phyloP scores from a whole-genome alignment of 1,140 invertebrate genomes.

The Leptinotarsa texana region DNA sequence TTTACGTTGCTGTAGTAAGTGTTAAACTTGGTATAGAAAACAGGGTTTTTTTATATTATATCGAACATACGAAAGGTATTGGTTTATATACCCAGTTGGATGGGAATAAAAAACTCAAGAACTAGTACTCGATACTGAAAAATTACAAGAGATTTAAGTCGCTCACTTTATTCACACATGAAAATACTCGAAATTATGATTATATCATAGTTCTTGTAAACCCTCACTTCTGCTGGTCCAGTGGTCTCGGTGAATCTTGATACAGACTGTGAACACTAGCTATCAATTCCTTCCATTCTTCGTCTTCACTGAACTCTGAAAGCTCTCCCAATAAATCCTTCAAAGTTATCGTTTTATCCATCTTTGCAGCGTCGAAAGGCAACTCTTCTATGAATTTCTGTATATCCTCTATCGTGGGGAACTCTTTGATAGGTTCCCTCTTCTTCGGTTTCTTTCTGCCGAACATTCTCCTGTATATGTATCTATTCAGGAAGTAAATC shows the following conservation, averaged over 20 bases:
- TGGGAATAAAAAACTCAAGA: too few relatives aligned
- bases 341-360: constrained; percentile 32
- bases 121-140: too few relatives aligned
- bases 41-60: too few relatives aligned
- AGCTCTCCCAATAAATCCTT: constrained; percentile 41
- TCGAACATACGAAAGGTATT: too few relatives aligned
- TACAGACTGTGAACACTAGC: constrained; percentile 38
- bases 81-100: too few relatives aligned
- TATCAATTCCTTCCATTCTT: constrained; percentile 44
- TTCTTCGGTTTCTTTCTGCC: constrained; percentile 26
- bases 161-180: too few relatives aligned
- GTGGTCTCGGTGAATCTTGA: constrained; percentile 7
- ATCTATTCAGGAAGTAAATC: constrained; percentile 34
- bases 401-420: constrained; percentile 40
- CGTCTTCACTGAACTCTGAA: constrained; percentile 43
- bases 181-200: too few relatives aligned
- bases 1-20: too few relatives aligned
- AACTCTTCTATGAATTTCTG: constrained; percentile 43
- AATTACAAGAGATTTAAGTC: too few relatives aligned
- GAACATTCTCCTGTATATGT: constrained; percentile 30
- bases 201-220: too few relatives aligned
- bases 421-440: constrained; percentile 34
- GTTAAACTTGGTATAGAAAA: too few relatives aligned
- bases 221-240: background rate
- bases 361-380: constrained; percentile 33